A percentile compares a stretch with the other conserved stretches of the same genome.
Evolutionary conservation across 2,888 invertebrate genomes (phyloP).

Genomic region (Aquatica leii): DNA sequence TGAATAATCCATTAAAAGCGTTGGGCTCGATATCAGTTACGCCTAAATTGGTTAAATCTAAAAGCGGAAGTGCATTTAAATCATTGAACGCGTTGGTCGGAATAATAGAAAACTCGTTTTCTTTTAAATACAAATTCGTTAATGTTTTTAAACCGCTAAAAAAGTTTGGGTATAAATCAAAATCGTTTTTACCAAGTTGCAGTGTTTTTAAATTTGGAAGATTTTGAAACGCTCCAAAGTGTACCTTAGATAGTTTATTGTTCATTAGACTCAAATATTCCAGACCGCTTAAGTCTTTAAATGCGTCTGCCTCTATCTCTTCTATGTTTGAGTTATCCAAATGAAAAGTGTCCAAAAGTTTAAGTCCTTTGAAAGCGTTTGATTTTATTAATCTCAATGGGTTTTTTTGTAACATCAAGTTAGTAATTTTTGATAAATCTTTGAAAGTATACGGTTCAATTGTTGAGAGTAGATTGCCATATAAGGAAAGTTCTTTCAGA

Average conservation of each 20-base stretch:
- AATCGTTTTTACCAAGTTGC: constrained; percentile 6
- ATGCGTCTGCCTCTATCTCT: constrained; percentile 9
- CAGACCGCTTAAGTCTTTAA: neutral
- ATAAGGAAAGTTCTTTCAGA: neutral
- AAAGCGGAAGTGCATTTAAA: neutral
- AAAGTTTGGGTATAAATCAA: neutral
- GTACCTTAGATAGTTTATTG: constrained; percentile 6
- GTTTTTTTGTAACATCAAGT: neutral
- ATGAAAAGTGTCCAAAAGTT: neutral
- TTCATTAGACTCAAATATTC: too few relatives aligned
- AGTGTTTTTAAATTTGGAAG: neutral
- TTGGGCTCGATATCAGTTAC: constrained; percentile 1
- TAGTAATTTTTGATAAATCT: neutral
- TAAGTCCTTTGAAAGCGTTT: constrained; percentile 1
- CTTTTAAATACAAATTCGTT: neutral
- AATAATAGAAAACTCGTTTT: neutral
- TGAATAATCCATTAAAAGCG: constrained; percentile 18
- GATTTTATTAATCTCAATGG: neutral
- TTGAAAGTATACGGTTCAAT: constrained; percentile 5
- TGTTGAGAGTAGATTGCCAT: neutral
- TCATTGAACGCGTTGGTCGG: constrained; percentile 16
- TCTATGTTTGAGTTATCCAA: neutral
- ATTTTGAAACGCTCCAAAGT: constrained; percentile 11
- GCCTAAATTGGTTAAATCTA: constrained; percentile 11
- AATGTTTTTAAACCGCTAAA: constrained; percentile 17